A percentile compares a stretch with the other conserved stretches of the same genome.
These are phyloP conservation scores for Macroglossus sobrinus DNA, from an alignment of 2,113 vertebrate species.

Conservation along the genomic window DNA sequence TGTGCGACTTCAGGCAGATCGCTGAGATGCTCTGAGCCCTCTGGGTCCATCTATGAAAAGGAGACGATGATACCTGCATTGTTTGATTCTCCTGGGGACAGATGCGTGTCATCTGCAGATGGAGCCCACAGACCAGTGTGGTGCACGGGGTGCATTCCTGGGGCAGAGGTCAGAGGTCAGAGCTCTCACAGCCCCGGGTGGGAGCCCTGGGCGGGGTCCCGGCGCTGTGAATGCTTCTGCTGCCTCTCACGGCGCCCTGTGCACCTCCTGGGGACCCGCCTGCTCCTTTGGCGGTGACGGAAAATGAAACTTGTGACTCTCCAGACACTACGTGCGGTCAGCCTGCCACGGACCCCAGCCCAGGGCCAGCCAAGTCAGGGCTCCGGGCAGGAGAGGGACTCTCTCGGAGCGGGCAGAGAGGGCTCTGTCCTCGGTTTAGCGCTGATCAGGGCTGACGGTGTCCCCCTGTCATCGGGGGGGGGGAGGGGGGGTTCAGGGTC, in stretches of 20 bases:
- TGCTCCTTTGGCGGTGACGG: background rate
- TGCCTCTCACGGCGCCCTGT: accelerated
- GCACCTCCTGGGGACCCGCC: background rate
- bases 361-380: no score
- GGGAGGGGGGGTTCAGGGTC: no score
- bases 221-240: accelerated
- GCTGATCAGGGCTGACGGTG: no score
- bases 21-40: background rate
- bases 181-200: accelerated
- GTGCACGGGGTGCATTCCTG: background rate
- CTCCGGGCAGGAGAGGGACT: background rate
- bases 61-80: background rate
- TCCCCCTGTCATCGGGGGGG: background rate
- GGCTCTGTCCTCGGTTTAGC: background rate
- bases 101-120: background rate
- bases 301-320: background rate
- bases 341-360: background rate
- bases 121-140: background rate
- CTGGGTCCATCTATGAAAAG: background rate
- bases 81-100: no score
- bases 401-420: background rate
- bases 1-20: background rate
- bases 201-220: background rate
- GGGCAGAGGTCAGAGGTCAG: background rate
- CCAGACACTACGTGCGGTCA: background rate